Conservation (phyloP, 2,888 invertebrate species). For the Doris montereyensis region DNA sequence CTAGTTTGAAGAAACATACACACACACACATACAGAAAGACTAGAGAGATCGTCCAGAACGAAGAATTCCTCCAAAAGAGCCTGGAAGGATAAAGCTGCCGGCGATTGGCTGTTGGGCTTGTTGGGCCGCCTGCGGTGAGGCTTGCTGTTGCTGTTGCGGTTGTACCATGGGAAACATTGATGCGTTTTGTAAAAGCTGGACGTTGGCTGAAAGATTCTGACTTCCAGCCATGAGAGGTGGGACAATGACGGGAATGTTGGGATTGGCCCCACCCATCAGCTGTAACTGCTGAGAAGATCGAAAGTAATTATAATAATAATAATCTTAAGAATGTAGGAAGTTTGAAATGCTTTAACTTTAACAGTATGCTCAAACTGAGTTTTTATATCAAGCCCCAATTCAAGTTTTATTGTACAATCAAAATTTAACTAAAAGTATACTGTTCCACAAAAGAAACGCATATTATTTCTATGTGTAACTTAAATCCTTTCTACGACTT, state of each 20-base stretch:
- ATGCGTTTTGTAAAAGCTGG: slow-evolving; percentile 17
- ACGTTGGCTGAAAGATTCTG: too few relatives aligned
- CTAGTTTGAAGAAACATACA: too few relatives aligned
- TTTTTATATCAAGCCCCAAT: too few relatives aligned
- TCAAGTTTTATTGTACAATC: too few relatives aligned
- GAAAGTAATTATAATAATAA: too few relatives aligned
- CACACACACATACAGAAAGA: too few relatives aligned
- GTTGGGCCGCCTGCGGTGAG: background rate
- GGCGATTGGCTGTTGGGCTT: background rate
- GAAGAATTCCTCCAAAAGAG: background rate
- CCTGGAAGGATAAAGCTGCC: background rate
- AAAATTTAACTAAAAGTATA: too few relatives aligned
- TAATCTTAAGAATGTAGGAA: background rate
- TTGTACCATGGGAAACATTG: slow-evolving; percentile 23
- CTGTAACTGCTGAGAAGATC: too few relatives aligned
- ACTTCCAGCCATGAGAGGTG: too few relatives aligned
- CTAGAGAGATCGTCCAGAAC: slow-evolving; percentile 25
- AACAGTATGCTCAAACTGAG: background rate
- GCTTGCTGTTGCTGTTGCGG: background rate
- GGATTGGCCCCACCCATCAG: too few relatives aligned
- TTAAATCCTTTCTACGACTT: background rate
- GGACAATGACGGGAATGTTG: too few relatives aligned
- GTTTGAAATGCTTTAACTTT: background rate
- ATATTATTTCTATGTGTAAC: background rate
- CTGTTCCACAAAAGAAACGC: background rate